Evolutionary conservation across 1,140 invertebrate species (phyloP).

Genomic region (Rhynchophorus ferrugineus): DNA sequence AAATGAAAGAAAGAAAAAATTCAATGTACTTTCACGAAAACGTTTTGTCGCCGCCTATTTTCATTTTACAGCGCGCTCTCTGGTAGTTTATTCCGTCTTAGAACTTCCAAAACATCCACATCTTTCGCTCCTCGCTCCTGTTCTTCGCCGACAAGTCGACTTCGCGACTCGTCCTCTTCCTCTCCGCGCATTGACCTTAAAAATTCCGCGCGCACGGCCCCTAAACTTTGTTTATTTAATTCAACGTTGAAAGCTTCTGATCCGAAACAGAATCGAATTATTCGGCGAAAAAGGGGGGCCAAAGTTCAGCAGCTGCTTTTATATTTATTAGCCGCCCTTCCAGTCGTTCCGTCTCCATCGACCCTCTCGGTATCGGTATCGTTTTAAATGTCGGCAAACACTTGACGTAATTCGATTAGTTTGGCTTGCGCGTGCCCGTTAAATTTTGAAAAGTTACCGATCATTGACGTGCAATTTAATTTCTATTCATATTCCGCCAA

Average conservation of each 20-base stretch:
- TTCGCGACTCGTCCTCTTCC: neutral
- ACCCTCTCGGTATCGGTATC: slow-evolving; percentile 13
- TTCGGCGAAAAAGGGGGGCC: slow-evolving; percentile 7
- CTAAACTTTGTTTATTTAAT: slow-evolving; percentile 17
- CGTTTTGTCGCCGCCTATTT: too few species aligned
- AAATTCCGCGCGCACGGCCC: neutral
- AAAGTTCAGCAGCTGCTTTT: slow-evolving; percentile 22
- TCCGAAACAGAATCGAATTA: slow-evolving; percentile 22
- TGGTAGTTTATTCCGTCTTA: too few species aligned
- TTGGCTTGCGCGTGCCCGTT: slow-evolving; percentile 14
- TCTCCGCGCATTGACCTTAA: neutral
- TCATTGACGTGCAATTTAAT: slow-evolving; percentile 11
- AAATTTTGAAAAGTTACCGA: slow-evolving; percentile 1
- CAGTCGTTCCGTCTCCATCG: neutral
- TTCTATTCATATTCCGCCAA: too few species aligned
- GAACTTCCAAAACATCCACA: too few species aligned
- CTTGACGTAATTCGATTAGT: slow-evolving; percentile 22
- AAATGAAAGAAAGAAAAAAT: too few species aligned
- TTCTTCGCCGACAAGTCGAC: too few species aligned
- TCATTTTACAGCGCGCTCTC: too few species aligned
- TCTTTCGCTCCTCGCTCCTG: too few species aligned
- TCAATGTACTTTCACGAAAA: too few species aligned
- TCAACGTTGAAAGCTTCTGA: slow-evolving; percentile 10
- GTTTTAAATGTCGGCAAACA: slow-evolving; percentile 21
- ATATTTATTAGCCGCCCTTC: slow-evolving; percentile 19